phyloP scores from a whole-genome alignment of 2,888 invertebrate genomes.

The Scrobipalpa atriplicella region DNA sequence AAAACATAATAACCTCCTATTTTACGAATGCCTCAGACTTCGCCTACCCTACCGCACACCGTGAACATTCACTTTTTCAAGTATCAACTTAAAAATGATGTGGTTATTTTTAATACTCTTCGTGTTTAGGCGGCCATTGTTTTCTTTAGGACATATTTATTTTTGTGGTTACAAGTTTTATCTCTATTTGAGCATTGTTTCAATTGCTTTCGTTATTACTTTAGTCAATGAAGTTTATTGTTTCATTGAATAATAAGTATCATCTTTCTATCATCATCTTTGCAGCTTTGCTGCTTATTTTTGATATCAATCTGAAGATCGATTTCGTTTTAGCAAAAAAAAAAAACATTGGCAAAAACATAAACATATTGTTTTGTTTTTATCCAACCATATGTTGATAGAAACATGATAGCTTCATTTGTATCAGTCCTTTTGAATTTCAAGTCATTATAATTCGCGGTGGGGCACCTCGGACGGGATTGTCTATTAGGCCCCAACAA shows the following conservation, averaged over 20 bases:
- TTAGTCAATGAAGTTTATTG: slow-evolving; percentile 24
- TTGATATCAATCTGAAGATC: neutral
- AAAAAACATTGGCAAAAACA: slow-evolving; percentile 26
- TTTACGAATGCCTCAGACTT: slow-evolving; percentile 62
- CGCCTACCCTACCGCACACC: slow-evolving; percentile 78
- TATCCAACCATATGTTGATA: slow-evolving; percentile 64
- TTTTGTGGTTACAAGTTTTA: slow-evolving; percentile 51
- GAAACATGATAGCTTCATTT: slow-evolving; percentile 77
- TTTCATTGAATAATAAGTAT: neutral
- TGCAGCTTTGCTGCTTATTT: no score
- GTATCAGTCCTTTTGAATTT: slow-evolving; percentile 60
- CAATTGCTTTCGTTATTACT: slow-evolving; percentile 39
- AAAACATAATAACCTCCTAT: slow-evolving; percentile 67
- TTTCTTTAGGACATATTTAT: slow-evolving; percentile 73
- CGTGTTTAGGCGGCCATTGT: slow-evolving; percentile 65
- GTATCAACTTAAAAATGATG: slow-evolving; percentile 60
- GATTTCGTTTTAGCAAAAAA: slow-evolving; percentile 11
- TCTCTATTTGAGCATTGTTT: slow-evolving; percentile 47
- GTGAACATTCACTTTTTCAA: slow-evolving; percentile 70
- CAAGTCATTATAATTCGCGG: slow-evolving; percentile 76
- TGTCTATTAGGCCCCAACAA: slow-evolving; percentile 69
- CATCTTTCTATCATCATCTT: neutral
- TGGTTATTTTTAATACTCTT: slow-evolving; percentile 69
- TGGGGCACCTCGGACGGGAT: slow-evolving; percentile 65
- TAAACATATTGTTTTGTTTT: slow-evolving; percentile 38